Evolutionary conservation across 2,113 vertebrate species (phyloP), one percentile per base, ranked within the genome.

Genomic region (Sander lucioperca): DNA sequence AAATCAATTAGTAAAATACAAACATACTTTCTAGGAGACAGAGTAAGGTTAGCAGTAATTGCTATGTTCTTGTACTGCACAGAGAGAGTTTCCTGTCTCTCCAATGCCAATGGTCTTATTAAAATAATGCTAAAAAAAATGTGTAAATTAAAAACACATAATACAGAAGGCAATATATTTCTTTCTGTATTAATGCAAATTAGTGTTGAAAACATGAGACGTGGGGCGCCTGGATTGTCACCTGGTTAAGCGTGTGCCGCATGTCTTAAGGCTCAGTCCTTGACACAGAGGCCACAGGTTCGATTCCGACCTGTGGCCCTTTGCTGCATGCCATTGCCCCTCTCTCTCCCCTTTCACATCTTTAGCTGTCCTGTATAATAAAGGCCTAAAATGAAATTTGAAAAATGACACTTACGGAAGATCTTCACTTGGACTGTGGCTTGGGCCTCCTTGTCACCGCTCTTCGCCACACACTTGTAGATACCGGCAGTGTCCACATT

Each of bases 401-500:
- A 11, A 54, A 23, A 10, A 30, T 1, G 2, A 30, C 4, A 90
- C 98, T 99, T 95, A 99, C 98, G 98, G 91, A 97, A 99, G 56
- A 99, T 98, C 79, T 97, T 97, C 59, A 99, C 97, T 0, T 97
- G 96, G 86, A 99, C 97, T 0, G 97, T 99, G 90, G 97, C 96
- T 91, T 99, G 95, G 0, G 96, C 95, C 75, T 98, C 97, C 18
- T 95, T 96, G 50, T 97, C 97, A 0, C 95, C 96, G 3, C 75
- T 88, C 16, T 93, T 96, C 66, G 97, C 97, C 79, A 99, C 96
- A 0, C 98, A 99, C 92, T 97, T 99, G 93, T 99, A 99, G 90
- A 97, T 97, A 77, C 98, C 98, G 0, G 98, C 97, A 0, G 96
- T 97, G 9, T 99, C 97, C 0, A 97, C 95, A 54, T 94, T 95